Evolutionary conservation across 1,140 invertebrate genomes (phyloP).

Genomic region (Brachionus manjavacas): DNA sequence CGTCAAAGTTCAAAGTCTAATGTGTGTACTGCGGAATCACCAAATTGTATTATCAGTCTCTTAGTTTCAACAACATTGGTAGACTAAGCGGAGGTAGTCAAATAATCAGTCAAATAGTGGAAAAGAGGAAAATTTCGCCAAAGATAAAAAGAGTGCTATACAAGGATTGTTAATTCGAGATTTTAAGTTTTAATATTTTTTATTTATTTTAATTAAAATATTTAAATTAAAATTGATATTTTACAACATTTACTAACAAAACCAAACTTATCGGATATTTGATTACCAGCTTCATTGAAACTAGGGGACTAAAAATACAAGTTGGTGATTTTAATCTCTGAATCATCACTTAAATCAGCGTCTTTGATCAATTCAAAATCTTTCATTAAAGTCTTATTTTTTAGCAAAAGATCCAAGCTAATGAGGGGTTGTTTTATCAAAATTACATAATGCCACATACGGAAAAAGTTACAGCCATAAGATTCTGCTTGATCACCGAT

Average conservation of each 20-base stretch:
- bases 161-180: too few relatives aligned
- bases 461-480: slow-evolving; percentile 7
- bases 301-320: neutral
- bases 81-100: too few relatives aligned
- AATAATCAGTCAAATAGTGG: too few relatives aligned
- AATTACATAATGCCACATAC: neutral
- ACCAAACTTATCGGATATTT: too few relatives aligned
- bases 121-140: too few relatives aligned
- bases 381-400: neutral
- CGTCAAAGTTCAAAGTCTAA: too few relatives aligned
- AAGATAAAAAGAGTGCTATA: too few relatives aligned
- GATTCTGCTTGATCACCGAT: neutral
- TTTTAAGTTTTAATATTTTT: too few relatives aligned
- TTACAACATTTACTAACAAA: too few relatives aligned
- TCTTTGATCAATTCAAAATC: neutral
- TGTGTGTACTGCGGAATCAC: neutral
- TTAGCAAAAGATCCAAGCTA: neutral
- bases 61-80: neutral
- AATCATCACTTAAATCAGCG: neutral
- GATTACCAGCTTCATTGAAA: too few relatives aligned
- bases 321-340: neutral
- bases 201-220: too few relatives aligned
- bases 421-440: neutral
- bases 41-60: neutral
- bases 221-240: too few relatives aligned